These are phyloP conservation scores for Holcopasites calliopsidis DNA, from an alignment of 1,140 invertebrate genomes.

Conservation along the genomic window DNA sequence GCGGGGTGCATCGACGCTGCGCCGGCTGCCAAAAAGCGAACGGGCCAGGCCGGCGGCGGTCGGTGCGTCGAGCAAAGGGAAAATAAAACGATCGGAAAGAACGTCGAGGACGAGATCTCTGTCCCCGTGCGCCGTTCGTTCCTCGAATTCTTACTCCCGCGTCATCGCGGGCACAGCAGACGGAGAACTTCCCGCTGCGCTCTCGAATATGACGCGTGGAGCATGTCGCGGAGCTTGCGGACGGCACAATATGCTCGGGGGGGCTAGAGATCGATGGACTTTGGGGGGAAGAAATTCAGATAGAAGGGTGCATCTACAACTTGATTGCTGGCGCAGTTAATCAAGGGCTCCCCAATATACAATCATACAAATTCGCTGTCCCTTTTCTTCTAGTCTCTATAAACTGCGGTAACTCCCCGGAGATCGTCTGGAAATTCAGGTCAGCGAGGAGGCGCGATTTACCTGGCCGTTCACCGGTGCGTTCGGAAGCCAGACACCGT, in stretches of 20 bases:
- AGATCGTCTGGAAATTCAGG: constrained; percentile 5
- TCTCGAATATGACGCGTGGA: not conserved
- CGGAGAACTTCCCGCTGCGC: no score
- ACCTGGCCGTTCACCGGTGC: constrained; percentile 34
- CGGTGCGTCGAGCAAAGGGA: constrained; percentile 9
- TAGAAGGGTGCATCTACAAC: no score
- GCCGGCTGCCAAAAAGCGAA: constrained; percentile 56
- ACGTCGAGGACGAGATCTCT: not conserved
- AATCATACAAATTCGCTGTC: no score
- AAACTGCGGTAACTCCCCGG: no score
- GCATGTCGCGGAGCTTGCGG: no score
- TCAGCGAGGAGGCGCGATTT: constrained; percentile 32
- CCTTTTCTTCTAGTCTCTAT: no score
- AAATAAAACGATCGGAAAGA: constrained; percentile 12
- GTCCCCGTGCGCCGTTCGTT: not conserved
- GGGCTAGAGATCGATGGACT: no score
- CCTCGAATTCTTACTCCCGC: constrained; percentile 22
- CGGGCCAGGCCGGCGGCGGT: not conserved
- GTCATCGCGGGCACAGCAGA: not conserved
- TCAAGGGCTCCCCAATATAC: no score
- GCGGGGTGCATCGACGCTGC: constrained; percentile 51
- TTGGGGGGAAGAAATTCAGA: no score
- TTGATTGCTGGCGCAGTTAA: no score
- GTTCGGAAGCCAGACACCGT: not conserved
- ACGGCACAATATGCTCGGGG: no score